Evolutionary conservation across 2,888 invertebrate genomes (phyloP), one percentile per base, ranked within the genome.

Genomic region (Aporophyla nigra): DNA sequence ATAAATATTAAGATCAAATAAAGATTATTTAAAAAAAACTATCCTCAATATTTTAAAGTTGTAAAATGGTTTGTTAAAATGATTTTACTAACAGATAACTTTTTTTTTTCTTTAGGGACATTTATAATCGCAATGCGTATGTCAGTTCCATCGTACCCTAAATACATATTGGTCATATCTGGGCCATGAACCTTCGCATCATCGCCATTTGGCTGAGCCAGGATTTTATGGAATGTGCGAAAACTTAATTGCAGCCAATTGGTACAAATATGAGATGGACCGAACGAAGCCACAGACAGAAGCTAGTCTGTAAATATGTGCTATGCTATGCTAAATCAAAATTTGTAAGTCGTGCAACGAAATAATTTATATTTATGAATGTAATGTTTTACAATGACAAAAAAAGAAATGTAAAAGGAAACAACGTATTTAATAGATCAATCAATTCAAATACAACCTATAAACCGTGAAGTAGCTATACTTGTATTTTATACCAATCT

Each of bases 401-500:
- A 40, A 51, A 49, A 43, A 40, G 40, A 49, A 58, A 46, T 14
- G 0, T 12, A 24, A 49, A 40, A 21, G 2, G 63, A 54, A 21
- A 40, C 19, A 40, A 51, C 33, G 14, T 5, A 43, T 40, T 62
- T 24, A 43, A 77, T 76, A 58, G 33, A 76, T 70, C 70, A 70
- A 78, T 70, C 78, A 49, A 59, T 40, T 69, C 46, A 46, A 69
- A 51, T 46, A 54, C 33, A n/a, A 43, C 51, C 21, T 33, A 33
- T 67, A 67, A 76, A 58, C n/a, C 9, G 46, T n/a, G 21, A 59
- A 63, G 51, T 49, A 59, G 24, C 49, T 33, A 43, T 66, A 61
- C 66, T 67, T 33, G 43, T 82, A 43, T 56, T 56, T 69, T 56
- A 83, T 72, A 56, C 14, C 68, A 46, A 33, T 63, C 54, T 66